A percentile compares a stretch with the other conserved stretches of the same genome.
Evolutionary conservation across 2,797 vertebrate species (phyloP).

Genomic region (Thamnophis elegans): DNA sequence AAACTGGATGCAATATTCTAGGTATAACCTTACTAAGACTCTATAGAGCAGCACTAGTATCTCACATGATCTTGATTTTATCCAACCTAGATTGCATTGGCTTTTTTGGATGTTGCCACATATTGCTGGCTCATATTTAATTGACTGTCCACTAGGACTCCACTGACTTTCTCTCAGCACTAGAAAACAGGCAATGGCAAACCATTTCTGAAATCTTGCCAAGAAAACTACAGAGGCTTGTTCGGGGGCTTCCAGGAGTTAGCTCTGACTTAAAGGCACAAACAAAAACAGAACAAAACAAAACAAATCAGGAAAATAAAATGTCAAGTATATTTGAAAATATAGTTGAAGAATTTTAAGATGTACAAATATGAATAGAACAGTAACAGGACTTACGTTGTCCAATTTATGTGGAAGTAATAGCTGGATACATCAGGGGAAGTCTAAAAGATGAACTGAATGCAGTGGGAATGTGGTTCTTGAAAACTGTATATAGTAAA

Average conservation of each 20-base stretch:
- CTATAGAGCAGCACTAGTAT: background rate
- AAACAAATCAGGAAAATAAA: background rate
- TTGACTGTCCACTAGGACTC: background rate
- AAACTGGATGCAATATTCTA: background rate
- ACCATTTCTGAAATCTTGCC: background rate
- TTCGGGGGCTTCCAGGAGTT: background rate
- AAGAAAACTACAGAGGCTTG: background rate
- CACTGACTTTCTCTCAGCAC: background rate
- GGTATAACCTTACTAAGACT: background rate
- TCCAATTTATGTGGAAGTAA: background rate
- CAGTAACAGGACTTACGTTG: background rate
- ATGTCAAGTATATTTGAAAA: background rate
- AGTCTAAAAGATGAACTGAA: background rate
- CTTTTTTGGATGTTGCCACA: background rate
- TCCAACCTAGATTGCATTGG: background rate
- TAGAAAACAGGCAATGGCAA: background rate
- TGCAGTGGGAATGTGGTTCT: background rate
- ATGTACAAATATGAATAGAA: background rate
- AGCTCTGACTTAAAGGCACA: background rate
- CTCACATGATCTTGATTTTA: background rate
- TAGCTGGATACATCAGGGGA: background rate
- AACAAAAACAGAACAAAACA: background rate
- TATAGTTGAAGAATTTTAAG: background rate
- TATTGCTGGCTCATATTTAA: background rate
- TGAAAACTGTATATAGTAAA: background rate